phyloP scores from a whole-genome alignment of 2,797 vertebrate species.

The Leptoclinus maculatus region DNA sequence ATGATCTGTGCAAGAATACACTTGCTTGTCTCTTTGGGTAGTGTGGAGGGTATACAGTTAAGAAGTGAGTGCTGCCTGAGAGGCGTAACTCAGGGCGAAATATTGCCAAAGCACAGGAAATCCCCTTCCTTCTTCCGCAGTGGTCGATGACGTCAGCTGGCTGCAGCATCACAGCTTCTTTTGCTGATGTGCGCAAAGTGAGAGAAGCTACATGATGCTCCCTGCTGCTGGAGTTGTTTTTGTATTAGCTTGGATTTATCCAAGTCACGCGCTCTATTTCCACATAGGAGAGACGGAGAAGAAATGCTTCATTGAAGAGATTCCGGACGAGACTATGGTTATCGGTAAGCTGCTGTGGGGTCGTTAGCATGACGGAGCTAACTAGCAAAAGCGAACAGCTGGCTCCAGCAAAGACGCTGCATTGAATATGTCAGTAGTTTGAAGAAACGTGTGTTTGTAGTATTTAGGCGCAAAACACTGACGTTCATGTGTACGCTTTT shows the following conservation, averaged over 20 bases:
- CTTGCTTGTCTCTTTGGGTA: not conserved
- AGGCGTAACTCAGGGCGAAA: not conserved
- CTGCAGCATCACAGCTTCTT: constrained; percentile 21
- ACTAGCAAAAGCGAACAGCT: constrained; percentile 47
- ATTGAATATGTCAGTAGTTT: not conserved
- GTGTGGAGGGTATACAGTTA: not conserved
- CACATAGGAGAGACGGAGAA: constrained; percentile 96
- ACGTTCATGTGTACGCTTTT: not conserved
- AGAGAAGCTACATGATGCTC: constrained; percentile 69
- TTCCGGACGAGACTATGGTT: constrained; percentile 95
- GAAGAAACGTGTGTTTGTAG: not conserved
- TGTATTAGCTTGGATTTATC: constrained; percentile 61
- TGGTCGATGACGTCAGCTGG: constrained; percentile 50
- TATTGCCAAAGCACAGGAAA: not conserved
- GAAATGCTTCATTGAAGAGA: constrained; percentile 94
- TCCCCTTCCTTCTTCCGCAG: constrained; percentile 81
- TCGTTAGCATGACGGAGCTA: constrained; percentile 41
- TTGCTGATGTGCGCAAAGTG: constrained; percentile 41
- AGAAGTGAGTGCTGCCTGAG: constrained; percentile 21
- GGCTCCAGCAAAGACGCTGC: constrained; percentile 12
- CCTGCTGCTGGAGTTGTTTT: constrained; percentile 55
- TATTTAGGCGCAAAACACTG: not conserved
- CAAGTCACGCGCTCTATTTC: constrained; percentile 86
- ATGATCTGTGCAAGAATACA: not conserved
- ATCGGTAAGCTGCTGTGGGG: constrained; percentile 83